These are phyloP conservation scores for Macrosiphum euphorbiae DNA, from an alignment of 2,888 invertebrate genomes.

Conservation along the genomic window DNA sequence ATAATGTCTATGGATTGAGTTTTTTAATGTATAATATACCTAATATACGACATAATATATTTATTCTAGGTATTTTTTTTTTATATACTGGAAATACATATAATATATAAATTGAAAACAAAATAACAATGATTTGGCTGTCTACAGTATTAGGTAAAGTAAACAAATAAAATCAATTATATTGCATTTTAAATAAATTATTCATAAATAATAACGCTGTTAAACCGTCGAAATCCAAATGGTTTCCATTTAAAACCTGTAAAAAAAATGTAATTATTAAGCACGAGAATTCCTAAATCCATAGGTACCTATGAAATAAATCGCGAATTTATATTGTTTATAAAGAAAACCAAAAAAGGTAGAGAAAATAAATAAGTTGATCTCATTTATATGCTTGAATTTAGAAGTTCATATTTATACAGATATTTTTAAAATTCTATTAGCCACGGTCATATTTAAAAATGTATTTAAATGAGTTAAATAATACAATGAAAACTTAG, in stretches of 20 bases:
- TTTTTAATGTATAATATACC: not conserved
- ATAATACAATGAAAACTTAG: not conserved
- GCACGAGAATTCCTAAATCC: not conserved
- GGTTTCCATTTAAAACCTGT: slow-evolving; percentile 56
- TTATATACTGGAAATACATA: slow-evolving; percentile 23
- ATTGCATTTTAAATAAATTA: slow-evolving; percentile 60
- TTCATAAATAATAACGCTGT: slow-evolving; percentile 62
- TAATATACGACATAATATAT: not conserved
- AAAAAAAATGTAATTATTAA: slow-evolving; percentile 39
- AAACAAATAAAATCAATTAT: slow-evolving; percentile 52
- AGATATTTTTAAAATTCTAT: not conserved
- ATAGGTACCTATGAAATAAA: not conserved
- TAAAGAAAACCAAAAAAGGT: not conserved
- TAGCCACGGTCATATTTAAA: not conserved
- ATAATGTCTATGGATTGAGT: not conserved
- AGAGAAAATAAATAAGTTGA: not conserved
- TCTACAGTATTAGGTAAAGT: slow-evolving; percentile 40
- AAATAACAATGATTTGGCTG: slow-evolving; percentile 29
- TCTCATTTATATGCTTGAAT: not conserved
- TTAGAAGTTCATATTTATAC: not conserved
- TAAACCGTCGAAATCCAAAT: slow-evolving; percentile 50
- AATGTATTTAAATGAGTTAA: not conserved
- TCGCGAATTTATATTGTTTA: not conserved
- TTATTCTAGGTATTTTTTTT: not conserved
- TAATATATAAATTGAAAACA: slow-evolving; percentile 20